phyloP scores from a whole-genome alignment of 2,113 vertebrate genomes.

The Rhynchopsitta pachyrhyncha region DNA sequence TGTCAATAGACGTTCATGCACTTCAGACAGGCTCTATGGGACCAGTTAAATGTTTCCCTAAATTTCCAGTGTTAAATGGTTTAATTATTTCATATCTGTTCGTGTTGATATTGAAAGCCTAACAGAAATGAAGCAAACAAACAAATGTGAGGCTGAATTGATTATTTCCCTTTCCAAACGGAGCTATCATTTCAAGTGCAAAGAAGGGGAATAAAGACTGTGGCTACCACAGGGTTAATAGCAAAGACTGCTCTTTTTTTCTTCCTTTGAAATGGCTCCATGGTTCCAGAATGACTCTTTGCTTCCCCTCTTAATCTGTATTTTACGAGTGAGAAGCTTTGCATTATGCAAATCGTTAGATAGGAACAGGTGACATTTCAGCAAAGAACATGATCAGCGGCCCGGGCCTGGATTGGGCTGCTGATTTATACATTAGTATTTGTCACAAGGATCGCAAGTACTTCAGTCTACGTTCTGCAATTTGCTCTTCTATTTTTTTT shows the following conservation, averaged over 20 bases:
- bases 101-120: background rate
- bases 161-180: background rate
- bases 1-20: background rate
- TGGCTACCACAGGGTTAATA: slow-evolving; percentile 85
- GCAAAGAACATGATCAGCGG: slow-evolving; percentile 88
- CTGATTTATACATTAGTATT: slow-evolving; percentile 99
- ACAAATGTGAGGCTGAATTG: background rate
- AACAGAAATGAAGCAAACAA: background rate
- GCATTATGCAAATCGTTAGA: slow-evolving; percentile 99
- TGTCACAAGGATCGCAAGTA: slow-evolving; percentile 88
- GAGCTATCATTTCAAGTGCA: background rate
- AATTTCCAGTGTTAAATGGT: background rate
- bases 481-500: slow-evolving; percentile 73
- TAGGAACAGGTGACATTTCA: slow-evolving; percentile 99
- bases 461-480: slow-evolving; percentile 80
- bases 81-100: background rate
- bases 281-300: slow-evolving; percentile 94
- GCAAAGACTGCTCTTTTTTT: slow-evolving; percentile 64
- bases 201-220: background rate
- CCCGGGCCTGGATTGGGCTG: slow-evolving; percentile 84
- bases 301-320: slow-evolving; percentile 99
- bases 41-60: background rate
- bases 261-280: slow-evolving; percentile 87
- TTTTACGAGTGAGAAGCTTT: slow-evolving; percentile 99
- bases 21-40: background rate